phyloP scores from a whole-genome alignment of 2,797 vertebrate genomes.

The Sparus aurata region DNA sequence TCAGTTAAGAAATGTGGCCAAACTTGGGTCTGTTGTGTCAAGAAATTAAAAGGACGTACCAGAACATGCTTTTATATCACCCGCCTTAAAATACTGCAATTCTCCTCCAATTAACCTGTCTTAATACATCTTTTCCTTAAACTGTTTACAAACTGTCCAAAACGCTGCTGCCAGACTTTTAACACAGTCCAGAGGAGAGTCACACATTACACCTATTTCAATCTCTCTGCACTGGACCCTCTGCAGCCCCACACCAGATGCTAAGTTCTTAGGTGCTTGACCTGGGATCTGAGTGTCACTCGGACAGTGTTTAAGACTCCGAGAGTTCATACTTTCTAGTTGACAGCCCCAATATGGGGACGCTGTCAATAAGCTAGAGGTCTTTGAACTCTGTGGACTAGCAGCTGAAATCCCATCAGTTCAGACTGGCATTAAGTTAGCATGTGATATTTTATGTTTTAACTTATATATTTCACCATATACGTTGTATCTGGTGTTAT shows the following conservation, averaged over 20 bases:
- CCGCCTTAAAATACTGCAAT: neutral
- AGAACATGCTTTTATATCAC: neutral
- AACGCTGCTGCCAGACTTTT: neutral
- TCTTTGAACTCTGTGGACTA: neutral
- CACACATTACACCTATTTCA: neutral
- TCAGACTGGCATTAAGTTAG: neutral
- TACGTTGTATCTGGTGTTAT: neutral
- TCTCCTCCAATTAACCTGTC: neutral
- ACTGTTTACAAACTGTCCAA: neutral
- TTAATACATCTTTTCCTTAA: neutral
- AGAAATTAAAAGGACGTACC: neutral
- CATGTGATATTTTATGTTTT: neutral
- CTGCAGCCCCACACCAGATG: neutral
- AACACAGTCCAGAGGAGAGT: neutral
- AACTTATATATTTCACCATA: neutral
- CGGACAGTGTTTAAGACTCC: neutral
- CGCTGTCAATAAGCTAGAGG: neutral
- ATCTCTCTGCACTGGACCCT: neutral
- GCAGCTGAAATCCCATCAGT: neutral
- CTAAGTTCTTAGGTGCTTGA: neutral
- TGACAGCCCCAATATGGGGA: neutral
- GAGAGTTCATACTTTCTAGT: neutral
- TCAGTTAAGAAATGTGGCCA: no score
- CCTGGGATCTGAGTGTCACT: neutral
- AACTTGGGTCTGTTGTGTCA: no score